These are phyloP conservation scores for Ptychadena robeensis DNA, from an alignment of 2,797 vertebrate species.

Conservation along the genomic window DNA sequence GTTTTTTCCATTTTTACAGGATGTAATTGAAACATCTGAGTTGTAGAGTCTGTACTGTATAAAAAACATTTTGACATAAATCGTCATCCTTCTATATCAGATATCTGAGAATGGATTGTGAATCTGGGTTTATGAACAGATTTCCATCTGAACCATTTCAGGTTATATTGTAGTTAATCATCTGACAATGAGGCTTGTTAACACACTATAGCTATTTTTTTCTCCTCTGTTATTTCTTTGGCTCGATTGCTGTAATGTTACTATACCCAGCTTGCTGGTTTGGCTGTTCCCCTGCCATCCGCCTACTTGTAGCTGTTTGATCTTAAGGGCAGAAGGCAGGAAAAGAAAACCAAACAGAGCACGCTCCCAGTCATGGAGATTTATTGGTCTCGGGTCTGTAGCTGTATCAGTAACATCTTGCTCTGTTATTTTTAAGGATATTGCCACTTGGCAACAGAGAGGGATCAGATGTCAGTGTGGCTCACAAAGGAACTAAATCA, in stretches of 20 bases:
- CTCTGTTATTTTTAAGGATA: conserved; percentile 72
- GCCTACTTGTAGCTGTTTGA: conserved; percentile 56
- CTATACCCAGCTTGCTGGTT: conserved; percentile 68
- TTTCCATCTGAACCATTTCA: neutral
- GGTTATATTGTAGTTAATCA: neutral
- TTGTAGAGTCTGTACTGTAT: neutral
- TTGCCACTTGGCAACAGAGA: conserved; percentile 72
- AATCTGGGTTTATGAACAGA: neutral
- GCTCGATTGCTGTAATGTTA: neutral
- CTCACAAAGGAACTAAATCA: conserved; percentile 74
- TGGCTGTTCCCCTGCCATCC: conserved; percentile 73
- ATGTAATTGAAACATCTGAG: neutral
- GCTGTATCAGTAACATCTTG: conserved; percentile 71
- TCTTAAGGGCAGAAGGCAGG: conserved; percentile 56
- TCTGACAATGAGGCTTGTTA: neutral
- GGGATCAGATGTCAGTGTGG: conserved; percentile 71
- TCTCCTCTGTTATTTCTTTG: neutral
- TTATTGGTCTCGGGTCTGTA: conserved; percentile 72
- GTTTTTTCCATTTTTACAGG: neutral
- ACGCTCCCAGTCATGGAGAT: conserved; percentile 69
- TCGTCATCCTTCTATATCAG: neutral
- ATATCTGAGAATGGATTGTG: neutral
- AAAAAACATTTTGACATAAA: neutral
- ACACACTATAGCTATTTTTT: neutral
- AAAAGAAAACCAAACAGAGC: conserved; percentile 60